Evolutionary conservation across 2,888 invertebrate species (phyloP).

Genomic region (Hydriomena furcata): DNA sequence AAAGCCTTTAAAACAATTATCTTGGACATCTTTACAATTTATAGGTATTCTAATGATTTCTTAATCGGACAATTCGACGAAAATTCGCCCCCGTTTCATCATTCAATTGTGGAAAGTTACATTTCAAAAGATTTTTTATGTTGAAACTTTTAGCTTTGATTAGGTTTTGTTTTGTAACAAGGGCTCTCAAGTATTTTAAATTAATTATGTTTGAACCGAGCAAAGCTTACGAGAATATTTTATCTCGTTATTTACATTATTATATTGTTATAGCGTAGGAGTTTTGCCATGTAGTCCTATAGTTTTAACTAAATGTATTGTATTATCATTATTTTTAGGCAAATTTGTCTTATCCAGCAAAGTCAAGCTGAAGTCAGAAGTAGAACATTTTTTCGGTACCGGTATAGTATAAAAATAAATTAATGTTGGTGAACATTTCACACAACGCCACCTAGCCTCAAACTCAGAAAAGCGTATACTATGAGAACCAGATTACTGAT

Average conservation of each 20-base stretch:
- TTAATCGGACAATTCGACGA: slow-evolving; percentile 9
- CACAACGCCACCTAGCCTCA: too few relatives aligned
- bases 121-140: slow-evolving; percentile 2
- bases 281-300: too few relatives aligned
- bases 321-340: too few relatives aligned
- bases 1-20: slow-evolving; percentile 22
- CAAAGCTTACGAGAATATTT: neutral
- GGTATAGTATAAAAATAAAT: too few relatives aligned
- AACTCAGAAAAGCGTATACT: too few relatives aligned
- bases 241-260: neutral
- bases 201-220: slow-evolving; percentile 3
- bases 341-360: too few relatives aligned
- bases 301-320: too few relatives aligned
- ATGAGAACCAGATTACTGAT: too few relatives aligned
- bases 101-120: slow-evolving; percentile 21
- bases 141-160: slow-evolving; percentile 6
- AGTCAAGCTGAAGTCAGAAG: too few relatives aligned
- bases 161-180: slow-evolving; percentile 1
- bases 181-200: neutral
- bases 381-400: too few relatives aligned
- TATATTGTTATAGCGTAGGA: neutral
- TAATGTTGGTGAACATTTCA: too few relatives aligned
- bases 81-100: slow-evolving; percentile 9
- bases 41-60: slow-evolving; percentile 9
- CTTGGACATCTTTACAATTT: slow-evolving; percentile 13